phyloP scores from a whole-genome alignment of 2,113 vertebrate species.

The Sebastes schlegelii region DNA sequence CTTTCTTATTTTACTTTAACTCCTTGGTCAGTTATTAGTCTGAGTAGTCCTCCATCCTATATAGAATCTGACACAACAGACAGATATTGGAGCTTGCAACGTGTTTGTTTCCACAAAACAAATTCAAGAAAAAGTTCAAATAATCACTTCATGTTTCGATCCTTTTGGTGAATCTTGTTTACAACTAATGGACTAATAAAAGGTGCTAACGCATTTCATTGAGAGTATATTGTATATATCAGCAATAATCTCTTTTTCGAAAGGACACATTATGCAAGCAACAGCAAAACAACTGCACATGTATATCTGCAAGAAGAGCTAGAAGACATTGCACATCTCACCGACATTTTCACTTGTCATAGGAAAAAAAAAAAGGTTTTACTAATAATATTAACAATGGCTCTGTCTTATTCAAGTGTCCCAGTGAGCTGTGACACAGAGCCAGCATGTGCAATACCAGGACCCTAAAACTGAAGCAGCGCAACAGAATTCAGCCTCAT shows the following conservation, averaged over 20 bases:
- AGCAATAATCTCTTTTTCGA: not conserved
- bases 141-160: conserved; percentile 1
- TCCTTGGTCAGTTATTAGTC: not conserved
- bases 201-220: not conserved
- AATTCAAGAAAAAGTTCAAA: not conserved
- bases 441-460: not conserved
- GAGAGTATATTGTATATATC: not conserved
- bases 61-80: not conserved
- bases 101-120: not conserved
- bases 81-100: not conserved
- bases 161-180: not conserved
- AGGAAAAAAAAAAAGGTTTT: not conserved
- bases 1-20: not conserved
- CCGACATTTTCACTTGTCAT: not conserved
- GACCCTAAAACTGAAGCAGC: not conserved
- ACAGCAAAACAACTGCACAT: not conserved
- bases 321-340: not conserved
- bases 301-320: not conserved
- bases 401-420: not conserved
- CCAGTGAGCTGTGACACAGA: not conserved
- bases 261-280: not conserved
- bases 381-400: not conserved
- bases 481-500: not conserved
- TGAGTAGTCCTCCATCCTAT: not conserved
- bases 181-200: not conserved